Evolutionary conservation across 2,113 vertebrate species (phyloP), one percentile per base, ranked within the genome.

Genomic region (Cervus canadensis): DNA sequence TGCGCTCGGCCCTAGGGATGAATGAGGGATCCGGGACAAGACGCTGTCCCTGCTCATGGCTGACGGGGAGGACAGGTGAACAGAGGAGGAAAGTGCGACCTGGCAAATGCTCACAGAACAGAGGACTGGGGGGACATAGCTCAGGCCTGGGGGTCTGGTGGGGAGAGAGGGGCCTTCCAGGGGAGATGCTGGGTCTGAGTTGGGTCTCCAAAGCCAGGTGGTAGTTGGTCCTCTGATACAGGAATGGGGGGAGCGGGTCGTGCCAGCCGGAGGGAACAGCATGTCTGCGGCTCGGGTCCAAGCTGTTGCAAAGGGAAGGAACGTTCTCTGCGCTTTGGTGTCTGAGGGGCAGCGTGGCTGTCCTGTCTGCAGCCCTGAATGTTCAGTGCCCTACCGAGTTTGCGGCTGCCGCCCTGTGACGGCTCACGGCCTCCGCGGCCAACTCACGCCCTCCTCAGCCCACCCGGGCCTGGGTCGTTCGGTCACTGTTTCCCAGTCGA

Each of bases 251-350:
- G 85, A 67, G n/a, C 57, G 81, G 54, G 85, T 93, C 94, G 96
- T 1, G 14, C 81, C 95, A 94, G 91, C 82, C 6, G 0, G 94
- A 95, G 89, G 90, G 93, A 98, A 96, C 95, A 94, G 88, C 91
- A 74, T 16, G 90, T 86, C 88, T 97, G 50, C 56, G 15, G 1
- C 95, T 97, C 57, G 60, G 87, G 86, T 94, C 91, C 97, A 97
- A 97, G 97, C 97, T 97, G 91, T 96, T 97, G 86, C 91, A 62
- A 86, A 97, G 92, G 88, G 93, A 90, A 97, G 94, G 86, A 97
- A 97, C 93, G 97, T 95, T 94, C 92, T 96, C 88, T 88, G 81
- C 33, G 82, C 92, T 86, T 89, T 92, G 43, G 59, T 92, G 83
- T 96, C 92, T 97, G 91, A 96, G 87, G 96, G 96, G 94, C 90